Percentiles rank a stretch among this genome's conserved stretches.
These are phyloP conservation scores for Amia ocellicauda DNA, from an alignment of 2,113 vertebrate species.

Conservation along the genomic window DNA sequence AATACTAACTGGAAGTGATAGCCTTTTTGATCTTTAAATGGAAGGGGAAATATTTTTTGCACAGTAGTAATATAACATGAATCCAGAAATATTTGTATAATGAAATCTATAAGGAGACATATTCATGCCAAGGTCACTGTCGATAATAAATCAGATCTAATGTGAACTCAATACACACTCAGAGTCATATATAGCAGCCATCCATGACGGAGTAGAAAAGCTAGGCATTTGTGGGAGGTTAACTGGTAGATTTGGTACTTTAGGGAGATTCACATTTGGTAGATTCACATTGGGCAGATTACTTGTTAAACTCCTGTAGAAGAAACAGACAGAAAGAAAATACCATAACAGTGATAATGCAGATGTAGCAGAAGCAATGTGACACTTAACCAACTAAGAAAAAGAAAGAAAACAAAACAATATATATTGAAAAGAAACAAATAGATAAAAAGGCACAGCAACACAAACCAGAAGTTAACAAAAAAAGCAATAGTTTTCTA, in stretches of 20 bases:
- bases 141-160: conserved; percentile 81
- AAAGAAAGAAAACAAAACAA: not conserved
- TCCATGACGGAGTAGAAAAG: conserved; percentile 99
- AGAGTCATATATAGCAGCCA: conserved; percentile 97
- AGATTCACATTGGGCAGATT: conserved; percentile 99
- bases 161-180: conserved; percentile 99
- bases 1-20: too few species aligned
- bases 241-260: conserved; percentile 99
- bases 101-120: conserved; percentile 68
- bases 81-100: conserved; percentile 25
- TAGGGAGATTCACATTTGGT: conserved; percentile 99
- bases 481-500: conserved; percentile 53
- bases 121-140: conserved; percentile 92
- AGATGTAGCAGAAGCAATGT: conserved; percentile 88
- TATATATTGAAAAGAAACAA: conserved; percentile 46
- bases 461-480: conserved; percentile 52
- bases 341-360: conserved; percentile 97
- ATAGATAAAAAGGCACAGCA: conserved; percentile 59
- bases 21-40: too few species aligned
- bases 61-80: not conserved
- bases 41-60: not conserved
- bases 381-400: conserved; percentile 54
- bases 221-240: conserved; percentile 99
- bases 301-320: conserved; percentile 95
- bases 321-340: conserved; percentile 99